phyloP scores from a whole-genome alignment of 2,888 invertebrate species.

The Stegana nigrithorax region DNA sequence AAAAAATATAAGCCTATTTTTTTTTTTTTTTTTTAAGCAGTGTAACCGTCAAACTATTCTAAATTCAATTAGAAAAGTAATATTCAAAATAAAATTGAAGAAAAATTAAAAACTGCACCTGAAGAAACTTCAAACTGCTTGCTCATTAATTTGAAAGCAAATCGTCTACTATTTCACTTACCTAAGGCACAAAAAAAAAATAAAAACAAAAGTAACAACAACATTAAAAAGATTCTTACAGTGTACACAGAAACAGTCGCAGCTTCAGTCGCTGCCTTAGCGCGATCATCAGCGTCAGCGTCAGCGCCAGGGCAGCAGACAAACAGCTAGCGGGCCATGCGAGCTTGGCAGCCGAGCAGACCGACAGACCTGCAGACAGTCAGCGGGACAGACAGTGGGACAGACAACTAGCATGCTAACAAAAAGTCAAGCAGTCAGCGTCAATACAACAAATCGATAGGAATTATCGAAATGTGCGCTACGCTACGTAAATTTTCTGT shows the following conservation, averaged over 20 bases:
- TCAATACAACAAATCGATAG: slow-evolving; percentile 50
- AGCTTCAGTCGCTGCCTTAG: not conserved
- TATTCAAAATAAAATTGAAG: not conserved
- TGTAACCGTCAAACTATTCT: no score
- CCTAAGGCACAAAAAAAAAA: not conserved
- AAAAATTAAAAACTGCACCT: not conserved
- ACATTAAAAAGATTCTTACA: not conserved
- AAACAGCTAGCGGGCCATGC: slow-evolving; percentile 42
- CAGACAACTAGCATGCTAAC: not conserved
- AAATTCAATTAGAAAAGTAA: no score
- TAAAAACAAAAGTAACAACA: not conserved
- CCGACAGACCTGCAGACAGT: not conserved
- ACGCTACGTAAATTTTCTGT: slow-evolving; percentile 24
- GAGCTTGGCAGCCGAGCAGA: slow-evolving; percentile 38
- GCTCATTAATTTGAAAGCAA: no score
- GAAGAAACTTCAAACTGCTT: no score
- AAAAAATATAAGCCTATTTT: no score
- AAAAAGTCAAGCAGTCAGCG: slow-evolving; percentile 29
- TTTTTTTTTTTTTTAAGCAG: no score
- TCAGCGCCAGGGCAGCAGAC: slow-evolving; percentile 41
- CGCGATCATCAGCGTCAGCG: slow-evolving; percentile 9
- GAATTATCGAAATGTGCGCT: slow-evolving; percentile 55
- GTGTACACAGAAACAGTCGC: not conserved
- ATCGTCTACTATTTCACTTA: slow-evolving; percentile 7
- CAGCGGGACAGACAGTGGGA: not conserved